Evolutionary conservation across 2,888 invertebrate species (phyloP), one percentile per base, ranked within the genome.

Genomic region (Anthrax anthrax): DNA sequence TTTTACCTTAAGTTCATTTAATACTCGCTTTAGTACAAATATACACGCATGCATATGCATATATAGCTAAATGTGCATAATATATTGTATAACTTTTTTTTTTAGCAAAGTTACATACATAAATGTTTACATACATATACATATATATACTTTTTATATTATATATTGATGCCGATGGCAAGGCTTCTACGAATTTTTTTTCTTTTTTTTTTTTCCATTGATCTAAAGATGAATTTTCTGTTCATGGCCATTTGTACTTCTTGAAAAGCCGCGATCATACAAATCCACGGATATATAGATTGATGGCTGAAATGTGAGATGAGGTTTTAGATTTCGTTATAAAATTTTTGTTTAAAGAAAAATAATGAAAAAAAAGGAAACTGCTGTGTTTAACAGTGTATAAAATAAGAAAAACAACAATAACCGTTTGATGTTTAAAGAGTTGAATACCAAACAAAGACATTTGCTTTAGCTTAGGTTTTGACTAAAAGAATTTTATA

Each of bases 101-200:
- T 32, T 12, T 32, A 32, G 29, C 13, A 23, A 4, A 23, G 4
- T 23, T 8, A 23, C 8, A 23, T 23, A 23, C 5, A 23, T 23
- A 23, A 6, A 23, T 23, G 23, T 23, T 6, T 32, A 32, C 13
- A 12, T 32, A 29, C 29, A 32, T 12, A 32, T 12, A 2, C 3
- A 32, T 12, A 12, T 32, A 32, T 12, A 9, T 32, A 12, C 8
- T 12, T 32, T 4, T 32, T 9, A 12, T 5, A 12, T 12, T 32
- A 32, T 32, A 27, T 32, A 32, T 12, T 12, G 29, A 32, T 46
- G 46, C 41, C 46, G 41, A 46, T 46, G 46, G 46, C 46, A 46
- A 46, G 46, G 46, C 46, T 41, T 46, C 46, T 27, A 37, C 44
- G 29, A 46, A 37, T 46, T 46, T 46, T 46, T 46, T 46, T 32